Evolutionary conservation across 2,113 vertebrate species (phyloP), one percentile per base, ranked within the genome.

Genomic region (Trematomus loennbergii): DNA sequence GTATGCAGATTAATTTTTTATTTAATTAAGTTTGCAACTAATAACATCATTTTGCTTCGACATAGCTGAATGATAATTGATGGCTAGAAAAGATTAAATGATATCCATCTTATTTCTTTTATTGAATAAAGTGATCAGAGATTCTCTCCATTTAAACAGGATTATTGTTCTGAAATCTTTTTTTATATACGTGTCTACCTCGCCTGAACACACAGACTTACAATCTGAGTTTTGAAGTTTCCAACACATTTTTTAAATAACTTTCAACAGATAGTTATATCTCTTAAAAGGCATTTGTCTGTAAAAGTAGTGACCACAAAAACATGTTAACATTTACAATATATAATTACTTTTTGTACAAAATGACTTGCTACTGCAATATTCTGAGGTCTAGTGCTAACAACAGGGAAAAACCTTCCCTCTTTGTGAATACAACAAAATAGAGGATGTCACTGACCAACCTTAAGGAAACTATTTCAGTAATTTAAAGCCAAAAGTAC

Each of bases 401-500:
- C 4, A 62, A 55, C 12, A 40, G 25, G 20, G 65, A 17, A 64
- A 82, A 72, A 20, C 1, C n/a, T 52, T n/a, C 49, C 40, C n/a
- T 20, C 20, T 20, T 15, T 36, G n/a, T 66, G 15, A 54, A 36
- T 67, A 5, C 45, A 79, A 63, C 49, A 78, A 71, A 82, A 73
- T 7, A 1, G 3, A 63, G 1, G 12, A 33, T 57, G 25, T 78
- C 60, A 45, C 40, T 36, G 9, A 64, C 9, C 10, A 18, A 70
- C 76, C 40, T 6, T 12, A 16, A 62, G 13, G 13, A 25, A 78
- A 49, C 5, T 17, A 29, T 60, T 62, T 73, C 73, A 78, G 50
- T n/a, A 62, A 59, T 53, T 78, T 85, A 20, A 53, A 18, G 49
- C 50, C 62, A 75, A 81, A 79, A 70, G 63, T 72, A 88, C 82